Evolutionary conservation across 2,888 invertebrate genomes (phyloP).

Genomic region (Patella caerulea): DNA sequence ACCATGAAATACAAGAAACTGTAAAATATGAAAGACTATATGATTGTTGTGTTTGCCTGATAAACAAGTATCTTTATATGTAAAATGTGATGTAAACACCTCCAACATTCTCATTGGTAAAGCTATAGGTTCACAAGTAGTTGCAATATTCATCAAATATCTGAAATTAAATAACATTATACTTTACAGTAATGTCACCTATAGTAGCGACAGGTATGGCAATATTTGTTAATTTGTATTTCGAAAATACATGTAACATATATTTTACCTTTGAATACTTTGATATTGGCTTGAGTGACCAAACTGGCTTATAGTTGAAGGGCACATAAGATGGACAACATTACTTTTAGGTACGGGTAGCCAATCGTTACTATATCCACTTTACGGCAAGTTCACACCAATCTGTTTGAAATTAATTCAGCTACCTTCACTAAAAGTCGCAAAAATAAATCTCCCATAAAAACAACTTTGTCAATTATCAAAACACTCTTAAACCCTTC

Average conservation of each 20-base stretch:
- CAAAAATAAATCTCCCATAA: no score
- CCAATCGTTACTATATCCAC: neutral
- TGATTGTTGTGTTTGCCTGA: slow-evolving; percentile 10
- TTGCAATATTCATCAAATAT: slow-evolving; percentile 51
- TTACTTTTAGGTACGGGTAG: neutral
- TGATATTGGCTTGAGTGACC: neutral
- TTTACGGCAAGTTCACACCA: neutral
- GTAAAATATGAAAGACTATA: slow-evolving; percentile 27
- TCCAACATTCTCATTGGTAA: slow-evolving; percentile 85
- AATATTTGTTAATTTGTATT: no score
- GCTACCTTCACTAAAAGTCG: no score
- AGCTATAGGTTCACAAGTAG: slow-evolving; percentile 74
- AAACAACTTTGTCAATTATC: no score
- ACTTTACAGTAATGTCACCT: neutral
- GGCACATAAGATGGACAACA: neutral
- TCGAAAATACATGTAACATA: no score
- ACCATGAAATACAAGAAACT: slow-evolving; percentile 31
- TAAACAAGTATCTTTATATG: slow-evolving; percentile 38
- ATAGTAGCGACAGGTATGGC: neutral
- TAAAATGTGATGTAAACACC: slow-evolving; percentile 73
- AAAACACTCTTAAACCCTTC: no score
- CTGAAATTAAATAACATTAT: slow-evolving; percentile 36
- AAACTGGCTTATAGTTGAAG: no score
- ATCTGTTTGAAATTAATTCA: no score
- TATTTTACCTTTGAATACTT: neutral